Percentiles rank a stretch among this genome's conserved stretches.
These are phyloP conservation scores for Distichodus sexfasciatus DNA, from an alignment of 2,797 vertebrate genomes.

Conservation along the genomic window DNA sequence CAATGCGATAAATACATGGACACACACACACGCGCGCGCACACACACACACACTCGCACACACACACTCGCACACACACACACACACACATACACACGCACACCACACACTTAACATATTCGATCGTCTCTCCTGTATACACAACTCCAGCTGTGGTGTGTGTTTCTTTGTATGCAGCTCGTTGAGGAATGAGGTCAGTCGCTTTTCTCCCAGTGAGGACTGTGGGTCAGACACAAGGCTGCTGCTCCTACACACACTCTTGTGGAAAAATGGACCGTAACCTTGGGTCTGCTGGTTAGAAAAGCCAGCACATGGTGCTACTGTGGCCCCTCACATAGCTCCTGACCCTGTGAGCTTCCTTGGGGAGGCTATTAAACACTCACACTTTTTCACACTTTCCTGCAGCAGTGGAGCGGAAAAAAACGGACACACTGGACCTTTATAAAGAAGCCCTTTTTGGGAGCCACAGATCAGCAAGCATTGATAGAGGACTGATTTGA, in stretches of 20 bases:
- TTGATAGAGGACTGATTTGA: no score
- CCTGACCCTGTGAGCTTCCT: constrained; percentile 20
- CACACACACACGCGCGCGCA: neutral
- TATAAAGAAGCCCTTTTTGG: no score
- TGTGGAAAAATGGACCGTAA: constrained; percentile 17
- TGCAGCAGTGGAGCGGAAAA: neutral
- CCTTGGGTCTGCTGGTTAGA: constrained; percentile 29
- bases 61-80: neutral
- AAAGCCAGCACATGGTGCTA: constrained; percentile 27
- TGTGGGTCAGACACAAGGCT: constrained; percentile 7
- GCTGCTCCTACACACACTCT: constrained; percentile 5
- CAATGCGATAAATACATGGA: neutral
- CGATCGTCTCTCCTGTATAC: neutral
- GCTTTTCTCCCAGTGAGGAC: neutral
- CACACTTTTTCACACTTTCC: neutral
- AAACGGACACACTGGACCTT: neutral
- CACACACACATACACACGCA: neutral
- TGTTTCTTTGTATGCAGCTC: neutral
- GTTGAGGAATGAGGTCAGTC: neutral
- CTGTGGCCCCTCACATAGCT: constrained; percentile 31
- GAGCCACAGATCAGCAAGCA: no score
- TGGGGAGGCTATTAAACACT: constrained; percentile 17
- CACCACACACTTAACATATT: neutral
- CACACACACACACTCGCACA: neutral
- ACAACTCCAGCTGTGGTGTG: neutral